Evolutionary conservation across 1,140 invertebrate genomes (phyloP), one percentile per base, ranked within the genome.

Genomic region (Neodiprion fabricii): DNA sequence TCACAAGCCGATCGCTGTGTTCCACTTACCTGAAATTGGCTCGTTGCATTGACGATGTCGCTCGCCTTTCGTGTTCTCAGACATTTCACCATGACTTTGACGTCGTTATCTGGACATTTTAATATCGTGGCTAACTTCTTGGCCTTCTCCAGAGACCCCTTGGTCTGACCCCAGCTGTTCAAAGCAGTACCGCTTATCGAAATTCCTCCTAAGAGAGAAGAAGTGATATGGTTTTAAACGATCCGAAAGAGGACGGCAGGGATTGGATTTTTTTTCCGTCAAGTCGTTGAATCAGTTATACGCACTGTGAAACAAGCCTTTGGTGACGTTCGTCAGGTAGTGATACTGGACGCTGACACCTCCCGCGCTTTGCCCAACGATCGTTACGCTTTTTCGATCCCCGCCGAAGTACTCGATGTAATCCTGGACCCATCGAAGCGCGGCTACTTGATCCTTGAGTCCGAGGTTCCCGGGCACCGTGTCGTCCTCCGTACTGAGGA

Each of bases 161-260:
- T 85, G 1, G 91, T 88, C 47, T 92, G 84, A 0, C 92, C 91
- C 94, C 92, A 96, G 0, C 91, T 90, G 76, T 88, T 88, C 10
- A 94, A 82, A 8, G 91, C 91, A 9, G 92, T 91, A 0, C 95
- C 95, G 79, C 93, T 95, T 87, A 92, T 91, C 0, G 94, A 90
- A 48, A 95, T 92, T 1, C 91, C 93, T 66, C 91, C 28, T 40
- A 40, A 5, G 28, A 40, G 28, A 2, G 28, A 40, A 40, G 28
- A 40, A 40, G 28, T 40, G 5, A 40, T 40, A 40, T 40, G 28
- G 28, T 40, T 40, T 40, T 40, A 21, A 21, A 21, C 17, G 17
- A 21, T 21, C 17, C 17, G 17, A 21, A 21, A 21, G 17, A 21
- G 17, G 17, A 21, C 17, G 17, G 17, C 17, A 21, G 2, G 1